Conservation (phyloP, 2,888 invertebrate genomes). For the Brachyopa scutellaris region DNA sequence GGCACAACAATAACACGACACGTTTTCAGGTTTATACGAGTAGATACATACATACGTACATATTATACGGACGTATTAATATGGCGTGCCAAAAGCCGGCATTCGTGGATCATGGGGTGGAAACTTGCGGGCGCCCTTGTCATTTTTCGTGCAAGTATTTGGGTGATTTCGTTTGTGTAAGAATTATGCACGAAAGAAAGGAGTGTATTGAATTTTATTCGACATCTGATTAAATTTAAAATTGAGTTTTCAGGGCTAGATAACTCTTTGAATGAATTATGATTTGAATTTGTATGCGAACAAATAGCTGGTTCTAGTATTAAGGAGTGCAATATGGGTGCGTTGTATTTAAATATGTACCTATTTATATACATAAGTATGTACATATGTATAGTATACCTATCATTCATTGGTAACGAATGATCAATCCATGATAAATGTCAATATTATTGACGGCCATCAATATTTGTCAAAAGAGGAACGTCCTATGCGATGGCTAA, state of each 20-base stretch:
- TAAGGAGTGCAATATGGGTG: too few relatives aligned
- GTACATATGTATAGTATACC: too few relatives aligned
- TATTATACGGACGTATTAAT: conserved; percentile 9
- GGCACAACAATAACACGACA: conserved; percentile 42
- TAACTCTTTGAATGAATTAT: conserved; percentile 28
- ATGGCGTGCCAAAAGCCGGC: not conserved
- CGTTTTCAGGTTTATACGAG: conserved; percentile 19
- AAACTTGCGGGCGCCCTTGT: not conserved
- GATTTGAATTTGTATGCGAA: not conserved
- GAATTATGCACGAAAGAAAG: conserved; percentile 26
- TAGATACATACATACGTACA: not conserved
- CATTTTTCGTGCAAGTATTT: conserved; percentile 27
- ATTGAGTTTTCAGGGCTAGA: conserved; percentile 37
- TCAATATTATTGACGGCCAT: too few relatives aligned
- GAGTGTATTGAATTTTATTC: conserved; percentile 48
- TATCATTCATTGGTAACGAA: too few relatives aligned
- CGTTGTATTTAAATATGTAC: too few relatives aligned
- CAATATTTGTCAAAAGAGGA: too few relatives aligned
- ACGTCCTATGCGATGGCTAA: too few relatives aligned
- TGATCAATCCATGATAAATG: too few relatives aligned
- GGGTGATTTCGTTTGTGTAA: conserved; percentile 18
- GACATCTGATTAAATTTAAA: conserved; percentile 45
- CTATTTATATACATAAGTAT: too few relatives aligned
- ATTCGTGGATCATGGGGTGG: not conserved
- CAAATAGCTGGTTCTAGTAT: too few relatives aligned